phyloP scores from a whole-genome alignment of 2,888 invertebrate species.

The Galerucella pusilla region DNA sequence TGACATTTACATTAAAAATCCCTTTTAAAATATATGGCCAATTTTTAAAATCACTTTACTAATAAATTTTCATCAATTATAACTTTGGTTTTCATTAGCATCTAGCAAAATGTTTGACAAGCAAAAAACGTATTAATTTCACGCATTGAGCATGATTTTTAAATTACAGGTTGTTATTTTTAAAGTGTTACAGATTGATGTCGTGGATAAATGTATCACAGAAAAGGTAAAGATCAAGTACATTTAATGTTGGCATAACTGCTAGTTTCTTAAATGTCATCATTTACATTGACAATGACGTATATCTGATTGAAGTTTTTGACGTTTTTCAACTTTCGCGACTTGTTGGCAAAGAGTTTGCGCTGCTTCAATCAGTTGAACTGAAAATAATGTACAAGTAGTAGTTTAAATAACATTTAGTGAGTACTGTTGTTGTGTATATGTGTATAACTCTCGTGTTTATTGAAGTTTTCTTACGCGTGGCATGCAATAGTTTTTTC shows the following conservation, averaged over 20 bases:
- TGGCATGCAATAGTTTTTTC: constrained; percentile 20
- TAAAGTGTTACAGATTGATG: too few relatives aligned
- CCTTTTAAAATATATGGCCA: not conserved
- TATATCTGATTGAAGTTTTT: not conserved
- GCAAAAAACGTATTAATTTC: too few relatives aligned
- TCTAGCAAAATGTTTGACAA: too few relatives aligned
- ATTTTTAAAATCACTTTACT: not conserved
- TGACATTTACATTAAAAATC: constrained; percentile 17
- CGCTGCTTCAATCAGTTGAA: constrained; percentile 12
- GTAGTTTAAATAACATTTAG: constrained; percentile 24
- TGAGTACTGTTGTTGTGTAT: not conserved
- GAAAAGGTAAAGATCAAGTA: not conserved
- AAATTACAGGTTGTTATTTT: too few relatives aligned
- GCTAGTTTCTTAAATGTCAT: not conserved
- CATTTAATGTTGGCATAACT: not conserved
- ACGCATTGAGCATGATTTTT: too few relatives aligned
- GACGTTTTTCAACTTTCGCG: constrained; percentile 16
- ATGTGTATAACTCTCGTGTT: constrained; percentile 6
- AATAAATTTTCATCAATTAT: not conserved
- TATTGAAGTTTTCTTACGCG: constrained; percentile 26
- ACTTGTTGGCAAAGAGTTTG: constrained; percentile 28
- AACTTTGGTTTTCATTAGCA: too few relatives aligned
- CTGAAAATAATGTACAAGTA: constrained; percentile 5
- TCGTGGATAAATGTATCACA: too few relatives aligned
- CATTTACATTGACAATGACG: not conserved